Evolutionary conservation across 2,888 invertebrate genomes (phyloP).

Genomic region (Oxytorus armatus): DNA sequence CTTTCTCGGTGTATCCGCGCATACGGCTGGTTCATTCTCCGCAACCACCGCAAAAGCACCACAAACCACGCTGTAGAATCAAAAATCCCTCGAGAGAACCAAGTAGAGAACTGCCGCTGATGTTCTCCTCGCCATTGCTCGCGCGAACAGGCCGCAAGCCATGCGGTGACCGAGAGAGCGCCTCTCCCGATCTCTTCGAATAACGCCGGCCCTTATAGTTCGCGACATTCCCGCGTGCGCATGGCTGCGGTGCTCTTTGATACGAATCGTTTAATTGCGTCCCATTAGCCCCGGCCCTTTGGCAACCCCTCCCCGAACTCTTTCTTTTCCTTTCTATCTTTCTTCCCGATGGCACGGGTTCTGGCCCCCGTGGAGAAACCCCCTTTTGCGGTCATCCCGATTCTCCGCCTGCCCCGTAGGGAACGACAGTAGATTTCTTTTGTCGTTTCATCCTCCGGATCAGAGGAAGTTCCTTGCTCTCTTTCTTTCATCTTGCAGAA

Average conservation of each 20-base stretch:
- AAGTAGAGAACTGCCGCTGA: conserved; percentile 39
- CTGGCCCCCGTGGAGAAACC: conserved; percentile 19
- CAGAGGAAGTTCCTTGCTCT: conserved; percentile 63
- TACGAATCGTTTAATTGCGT: conserved; percentile 84
- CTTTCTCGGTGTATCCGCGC: conserved; percentile 28
- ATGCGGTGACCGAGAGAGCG: conserved; percentile 40
- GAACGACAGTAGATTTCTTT: conserved; percentile 73
- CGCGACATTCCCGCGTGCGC: conserved; percentile 83
- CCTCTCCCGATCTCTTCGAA: conserved; percentile 55
- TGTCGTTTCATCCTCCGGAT: conserved; percentile 45
- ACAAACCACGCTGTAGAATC: conserved; percentile 33
- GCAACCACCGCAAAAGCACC: conserved; percentile 34
- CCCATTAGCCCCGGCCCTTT: conserved; percentile 82
- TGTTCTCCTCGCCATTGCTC: conserved; percentile 62
- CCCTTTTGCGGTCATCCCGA: conserved; percentile 48
- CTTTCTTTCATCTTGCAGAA: conserved; percentile 31
- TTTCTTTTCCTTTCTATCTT: conserved; percentile 38
- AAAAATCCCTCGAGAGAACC: conserved; percentile 39
- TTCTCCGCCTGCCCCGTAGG: conserved; percentile 72
- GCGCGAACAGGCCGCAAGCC: conserved; percentile 43
- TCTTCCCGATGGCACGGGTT: conserved; percentile 23
- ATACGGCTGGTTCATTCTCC: conserved; percentile 40
- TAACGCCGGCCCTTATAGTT: conserved; percentile 75
- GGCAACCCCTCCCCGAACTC: conserved; percentile 69
- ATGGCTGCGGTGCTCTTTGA: conserved; percentile 84